Evolutionary conservation across 2,797 vertebrate genomes (phyloP), one percentile per base, ranked within the genome.

Genomic region (Tenualosa ilisha): DNA sequence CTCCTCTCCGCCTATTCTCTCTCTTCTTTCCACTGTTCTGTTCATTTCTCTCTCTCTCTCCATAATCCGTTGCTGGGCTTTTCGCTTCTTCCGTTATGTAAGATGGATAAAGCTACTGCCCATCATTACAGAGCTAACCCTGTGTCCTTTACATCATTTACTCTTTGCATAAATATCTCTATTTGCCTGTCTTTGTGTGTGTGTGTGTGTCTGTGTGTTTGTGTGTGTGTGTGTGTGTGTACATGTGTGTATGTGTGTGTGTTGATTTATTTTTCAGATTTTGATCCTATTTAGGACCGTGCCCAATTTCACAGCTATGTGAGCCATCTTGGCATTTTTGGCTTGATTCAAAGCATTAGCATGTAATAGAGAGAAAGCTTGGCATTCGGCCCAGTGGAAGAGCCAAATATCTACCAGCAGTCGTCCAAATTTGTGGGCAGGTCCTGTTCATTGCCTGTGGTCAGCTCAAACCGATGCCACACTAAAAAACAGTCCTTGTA

Each of bases 21-120:
- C 37, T 9, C 37, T 46, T 0, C 22, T 3, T 40, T 40, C 37
- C 24, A 13, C 13, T 79, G 40, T 20, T 79, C 72, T 79, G 72
- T 79, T 79, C 72, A 79, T 79, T 43, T 20, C 26, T 79, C 15
- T 40, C 15, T 46, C 72, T 22, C 72, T 79, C 72, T 22, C 72
- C 46, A 43, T 79, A 79, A 79, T 79, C 72, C 37, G 37, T 22
- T 43, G 75, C 49, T 82, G 24, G 82, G 82, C 37, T 68, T 26
- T 79, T 83, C 37, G 53, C 22, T 46, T 83, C 31, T 49, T 54
- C 26, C 53, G 86, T 91, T 89, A 88, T 89, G 85, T 88, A 88
- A 90, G 82, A 49, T 82, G 87, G 85, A 87, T 91, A 81, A 85
- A 86, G 79, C 88, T 84, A 88, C 88, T 49, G 88, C 46, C 82